A percentile compares a stretch with the other conserved stretches of the same genome.
phyloP scores from a whole-genome alignment of 2,888 invertebrate genomes.

The Drosophila neonasuta region DNA sequence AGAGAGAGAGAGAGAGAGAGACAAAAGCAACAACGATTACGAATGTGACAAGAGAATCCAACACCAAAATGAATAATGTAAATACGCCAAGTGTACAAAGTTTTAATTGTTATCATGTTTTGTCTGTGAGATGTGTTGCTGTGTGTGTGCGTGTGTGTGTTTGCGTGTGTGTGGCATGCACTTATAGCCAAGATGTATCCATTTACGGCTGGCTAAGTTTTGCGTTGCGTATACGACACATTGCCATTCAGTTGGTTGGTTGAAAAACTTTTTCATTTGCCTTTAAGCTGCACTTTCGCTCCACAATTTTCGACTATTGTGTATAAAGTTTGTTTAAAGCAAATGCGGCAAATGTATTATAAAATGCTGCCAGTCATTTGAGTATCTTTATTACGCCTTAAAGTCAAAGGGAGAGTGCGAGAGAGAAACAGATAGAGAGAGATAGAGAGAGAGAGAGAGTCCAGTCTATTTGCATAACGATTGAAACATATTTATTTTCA shows the following conservation, averaged over 20 bases:
- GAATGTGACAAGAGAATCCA: conserved; percentile 75
- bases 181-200: conserved; percentile 74
- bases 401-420: conserved; percentile 1
- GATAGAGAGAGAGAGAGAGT: not conserved
- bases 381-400: conserved; percentile 2
- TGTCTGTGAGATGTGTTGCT: conserved; percentile 50
- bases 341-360: not conserved
- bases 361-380: not conserved
- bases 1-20: conserved; percentile 14
- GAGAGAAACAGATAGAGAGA: not conserved
- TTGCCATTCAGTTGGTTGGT: conserved; percentile 59
- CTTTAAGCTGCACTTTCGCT: conserved; percentile 71
- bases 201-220: conserved; percentile 76
- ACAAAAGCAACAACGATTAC: conserved; percentile 44
- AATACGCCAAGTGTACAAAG: conserved; percentile 78
- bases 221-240: conserved; percentile 77
- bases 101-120: conserved; percentile 78
- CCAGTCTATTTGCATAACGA: conserved; percentile 58
- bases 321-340: conserved; percentile 6
- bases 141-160: conserved; percentile 2
- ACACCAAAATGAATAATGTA: conserved; percentile 75
- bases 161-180: conserved; percentile 44
- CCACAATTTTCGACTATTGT: conserved; percentile 15
- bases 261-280: conserved; percentile 63
- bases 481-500: conserved; percentile 37